These are phyloP conservation scores for Myotis myotis DNA, from an alignment of 2,797 vertebrate genomes.

Conservation along the genomic window DNA sequence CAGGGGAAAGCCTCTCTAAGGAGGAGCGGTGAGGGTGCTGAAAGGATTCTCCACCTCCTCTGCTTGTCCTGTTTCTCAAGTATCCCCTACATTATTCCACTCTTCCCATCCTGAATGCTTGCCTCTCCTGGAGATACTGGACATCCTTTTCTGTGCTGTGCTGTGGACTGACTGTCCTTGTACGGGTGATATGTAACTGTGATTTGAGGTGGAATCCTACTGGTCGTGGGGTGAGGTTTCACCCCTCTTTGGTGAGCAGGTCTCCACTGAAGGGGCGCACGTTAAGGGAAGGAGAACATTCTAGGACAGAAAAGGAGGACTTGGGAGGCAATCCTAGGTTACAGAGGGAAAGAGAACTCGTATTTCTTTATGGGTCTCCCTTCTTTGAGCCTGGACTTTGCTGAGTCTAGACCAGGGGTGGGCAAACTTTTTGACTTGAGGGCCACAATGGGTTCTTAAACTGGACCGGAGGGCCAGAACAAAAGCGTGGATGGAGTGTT, in stretches of 20 bases:
- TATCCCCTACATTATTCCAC: not conserved
- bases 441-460: too few relatives aligned
- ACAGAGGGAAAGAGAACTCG: not conserved
- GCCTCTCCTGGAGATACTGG: not conserved
- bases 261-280: not conserved
- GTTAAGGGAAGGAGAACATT: not conserved
- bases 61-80: not conserved
- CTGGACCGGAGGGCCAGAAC: too few relatives aligned
- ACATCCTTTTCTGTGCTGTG: not conserved
- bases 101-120: not conserved
- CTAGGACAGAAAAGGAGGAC: not conserved
- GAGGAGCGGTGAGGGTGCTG: rapidly evolving
- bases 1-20: not conserved
- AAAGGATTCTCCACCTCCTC: not conserved
- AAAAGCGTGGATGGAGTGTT: too few relatives aligned
- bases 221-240: not conserved
- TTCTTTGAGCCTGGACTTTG: not conserved
- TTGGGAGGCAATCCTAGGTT: not conserved
- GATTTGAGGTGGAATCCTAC: not conserved
- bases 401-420: not conserved
- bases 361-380: not conserved
- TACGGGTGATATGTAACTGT: not conserved
- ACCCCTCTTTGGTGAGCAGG: not conserved
- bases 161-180: not conserved
- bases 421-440: too few relatives aligned